Evolutionary conservation across 2,888 invertebrate genomes (phyloP).

Genomic region (Cistogaster globosa): DNA sequence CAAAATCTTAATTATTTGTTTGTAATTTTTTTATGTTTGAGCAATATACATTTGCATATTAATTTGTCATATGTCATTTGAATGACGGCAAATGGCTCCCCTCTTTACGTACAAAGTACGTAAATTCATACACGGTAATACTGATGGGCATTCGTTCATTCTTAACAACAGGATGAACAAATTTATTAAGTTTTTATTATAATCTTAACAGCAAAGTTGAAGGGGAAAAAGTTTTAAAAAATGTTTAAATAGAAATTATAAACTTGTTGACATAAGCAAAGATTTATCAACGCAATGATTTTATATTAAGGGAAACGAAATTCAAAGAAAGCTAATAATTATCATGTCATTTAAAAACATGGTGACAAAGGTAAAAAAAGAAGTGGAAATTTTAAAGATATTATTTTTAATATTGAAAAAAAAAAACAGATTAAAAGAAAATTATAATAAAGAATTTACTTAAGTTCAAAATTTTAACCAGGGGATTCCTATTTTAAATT

Average conservation of each 20-base stretch:
- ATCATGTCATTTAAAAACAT: constrained; percentile 25
- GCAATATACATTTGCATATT: constrained; percentile 80
- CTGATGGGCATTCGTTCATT: neutral
- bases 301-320: constrained; percentile 10
- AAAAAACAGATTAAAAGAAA: constrained; percentile 23
- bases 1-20: constrained; percentile 79
- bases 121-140: neutral
- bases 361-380: neutral
- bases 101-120: too few relatives aligned
- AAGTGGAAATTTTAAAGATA: neutral
- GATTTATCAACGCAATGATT: constrained; percentile 47
- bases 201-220: neutral
- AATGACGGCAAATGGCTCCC: constrained; percentile 69
- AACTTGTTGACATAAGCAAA: constrained; percentile 52
- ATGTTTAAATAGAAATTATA: constrained; percentile 13
- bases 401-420: neutral
- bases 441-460: constrained; percentile 22
- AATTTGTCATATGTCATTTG: constrained; percentile 80
- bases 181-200: constrained; percentile 6
- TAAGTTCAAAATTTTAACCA: constrained; percentile 49
- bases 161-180: constrained; percentile 8
- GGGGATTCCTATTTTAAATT: constrained; percentile 27
- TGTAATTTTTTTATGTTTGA: constrained; percentile 71
- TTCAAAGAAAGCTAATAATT: constrained; percentile 54
- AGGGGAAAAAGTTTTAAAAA: neutral